Evolutionary conservation across 2,113 vertebrate genomes (phyloP), one percentile per base, ranked within the genome.

Genomic region (Erinaceus europaeus): DNA sequence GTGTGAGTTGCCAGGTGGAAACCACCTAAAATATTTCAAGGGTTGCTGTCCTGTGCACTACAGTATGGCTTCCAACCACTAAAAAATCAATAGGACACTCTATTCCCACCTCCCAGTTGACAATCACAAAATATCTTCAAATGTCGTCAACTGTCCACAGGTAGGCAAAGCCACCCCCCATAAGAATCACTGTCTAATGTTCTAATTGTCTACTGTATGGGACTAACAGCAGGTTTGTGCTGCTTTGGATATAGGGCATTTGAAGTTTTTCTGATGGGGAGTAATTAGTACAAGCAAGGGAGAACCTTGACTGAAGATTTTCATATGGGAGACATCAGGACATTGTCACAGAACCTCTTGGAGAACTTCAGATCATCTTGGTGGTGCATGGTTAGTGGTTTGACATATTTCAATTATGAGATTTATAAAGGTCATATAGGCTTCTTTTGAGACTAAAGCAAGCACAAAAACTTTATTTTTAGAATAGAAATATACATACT

Each of bases 401-500:
- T 61, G 6, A 59, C 13, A 14, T n/a, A 88, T 32, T 88, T 72
- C n/a, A 84, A 23, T 71, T 20, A 65, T 34, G 25, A 82, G 61
- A 92, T 34, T 46, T 85, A 67, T 67, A 38, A 73, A 72, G 44
- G 38, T 4, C 15, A 61, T 61, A 18, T 82, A 27, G 84, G 81
- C 13, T 81, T n/a, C 80, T 75, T 34, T 79, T 32, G 67, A 53
- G 50, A 91, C 78, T 73, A 80, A 81, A 85, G 27, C n/a, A 83
- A 69, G 77, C 32, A 82, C 20, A 38, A 64, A 38, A 78, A 53
- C 75, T 78, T 52, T 4, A 76, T 75, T 69, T 42, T 87, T 52
- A 71, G 62, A 79, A 10, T n/a, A n/a, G 67, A 81, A 72, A 84
- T 48, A 81, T 9, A 46, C 9, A 84, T 29, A 32, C 32, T 48